Evolutionary conservation across 2,113 vertebrate genomes (phyloP).

Genomic region (Oncorhynchus clarkii): DNA sequence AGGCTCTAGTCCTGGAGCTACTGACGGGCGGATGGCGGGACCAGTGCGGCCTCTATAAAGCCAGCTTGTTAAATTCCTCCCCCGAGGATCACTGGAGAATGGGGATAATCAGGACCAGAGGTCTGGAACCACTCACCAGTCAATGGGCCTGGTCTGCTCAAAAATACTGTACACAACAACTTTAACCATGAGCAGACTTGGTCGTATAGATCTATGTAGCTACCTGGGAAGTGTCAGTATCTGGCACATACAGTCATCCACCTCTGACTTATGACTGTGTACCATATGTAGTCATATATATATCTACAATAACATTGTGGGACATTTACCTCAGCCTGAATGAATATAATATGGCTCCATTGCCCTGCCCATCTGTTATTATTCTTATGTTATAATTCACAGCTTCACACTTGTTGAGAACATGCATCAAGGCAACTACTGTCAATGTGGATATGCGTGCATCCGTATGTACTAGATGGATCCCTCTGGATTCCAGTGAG

Average conservation of each 20-base stretch:
- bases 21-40: constrained; percentile 35
- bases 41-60: background rate
- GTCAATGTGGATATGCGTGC: no score
- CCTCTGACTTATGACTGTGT: background rate
- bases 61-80: background rate
- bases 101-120: constrained; percentile 6
- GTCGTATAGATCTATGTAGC: background rate
- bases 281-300: no score
- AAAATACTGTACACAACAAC: background rate
- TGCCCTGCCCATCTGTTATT: no score
- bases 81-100: background rate
- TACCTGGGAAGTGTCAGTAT: background rate
- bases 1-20: constrained; percentile 45
- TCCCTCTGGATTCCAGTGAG: no score
- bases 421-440: no score
- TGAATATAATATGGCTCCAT: no score
- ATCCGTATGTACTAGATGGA: no score
- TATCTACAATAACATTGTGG: no score
- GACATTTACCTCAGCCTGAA: no score
- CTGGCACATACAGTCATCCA: background rate
- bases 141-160: background rate
- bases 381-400: no score
- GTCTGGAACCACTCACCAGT: background rate
- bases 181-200: background rate
- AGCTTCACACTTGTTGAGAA: no score